Evolutionary conservation across 2,888 invertebrate genomes (phyloP).

Genomic region (Phrixothrix hirtus): DNA sequence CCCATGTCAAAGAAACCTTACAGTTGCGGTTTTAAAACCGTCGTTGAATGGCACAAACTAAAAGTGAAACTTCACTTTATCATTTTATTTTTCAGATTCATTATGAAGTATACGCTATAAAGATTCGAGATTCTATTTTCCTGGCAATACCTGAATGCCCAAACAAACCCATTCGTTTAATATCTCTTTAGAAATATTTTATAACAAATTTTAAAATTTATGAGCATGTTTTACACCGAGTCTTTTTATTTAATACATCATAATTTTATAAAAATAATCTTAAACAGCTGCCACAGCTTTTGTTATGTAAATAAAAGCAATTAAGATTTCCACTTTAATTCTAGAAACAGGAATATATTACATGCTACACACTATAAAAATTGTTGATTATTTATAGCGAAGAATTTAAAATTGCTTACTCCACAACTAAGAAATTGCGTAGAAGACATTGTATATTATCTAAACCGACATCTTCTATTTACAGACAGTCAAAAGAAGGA

Average conservation of each 20-base stretch:
- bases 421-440: conserved; percentile 18
- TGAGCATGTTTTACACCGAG: too few relatives aligned
- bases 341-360: too few relatives aligned
- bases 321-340: too few relatives aligned
- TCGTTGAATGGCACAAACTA: conserved; percentile 20
- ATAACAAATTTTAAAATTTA: conserved; percentile 30
- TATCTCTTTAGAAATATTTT: conserved; percentile 18
- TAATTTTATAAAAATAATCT: too few relatives aligned
- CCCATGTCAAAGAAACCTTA: conserved; percentile 27
- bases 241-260: too few relatives aligned
- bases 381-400: too few relatives aligned
- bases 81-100: conserved; percentile 29
- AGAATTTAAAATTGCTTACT: conserved; percentile 17
- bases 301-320: too few relatives aligned
- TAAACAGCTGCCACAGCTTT: too few relatives aligned
- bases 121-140: too few relatives aligned
- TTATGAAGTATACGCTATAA: conserved; percentile 23
- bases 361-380: too few relatives aligned
- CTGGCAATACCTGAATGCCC: too few relatives aligned
- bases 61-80: conserved; percentile 27
- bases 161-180: conserved; percentile 16
- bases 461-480: conserved; percentile 32
- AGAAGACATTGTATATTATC: conserved; percentile 28
- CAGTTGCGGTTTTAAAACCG: conserved; percentile 26
- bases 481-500: conserved; percentile 24